These are phyloP conservation scores for Phymatocera aterrima DNA, from an alignment of 2,888 invertebrate genomes.

Conservation along the genomic window DNA sequence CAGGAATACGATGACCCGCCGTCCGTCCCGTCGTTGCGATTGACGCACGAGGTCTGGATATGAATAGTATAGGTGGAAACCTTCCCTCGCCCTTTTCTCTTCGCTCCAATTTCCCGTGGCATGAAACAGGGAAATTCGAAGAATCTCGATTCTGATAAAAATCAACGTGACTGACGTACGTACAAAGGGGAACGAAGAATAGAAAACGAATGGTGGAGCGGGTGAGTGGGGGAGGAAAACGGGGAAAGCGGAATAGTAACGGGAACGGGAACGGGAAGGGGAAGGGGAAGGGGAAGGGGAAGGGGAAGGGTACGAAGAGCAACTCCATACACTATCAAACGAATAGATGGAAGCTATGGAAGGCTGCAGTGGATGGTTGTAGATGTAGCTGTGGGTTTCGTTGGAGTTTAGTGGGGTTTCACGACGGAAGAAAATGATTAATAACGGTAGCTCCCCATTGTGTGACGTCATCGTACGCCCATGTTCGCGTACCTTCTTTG, in stretches of 20 bases:
- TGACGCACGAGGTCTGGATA: neutral
- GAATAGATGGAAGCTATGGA: conserved; percentile 9
- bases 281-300: neutral
- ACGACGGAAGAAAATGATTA: conserved; percentile 57
- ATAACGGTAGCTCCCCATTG: conserved; percentile 60
- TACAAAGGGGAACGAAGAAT: conserved; percentile 35
- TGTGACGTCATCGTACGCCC: conserved; percentile 49
- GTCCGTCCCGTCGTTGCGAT: neutral
- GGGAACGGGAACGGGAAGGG: neutral
- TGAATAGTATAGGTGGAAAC: neutral
- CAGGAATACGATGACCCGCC: conserved; percentile 16
- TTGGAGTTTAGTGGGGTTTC: conserved; percentile 34
- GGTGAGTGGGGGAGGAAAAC: neutral
- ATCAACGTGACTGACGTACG: conserved; percentile 28
- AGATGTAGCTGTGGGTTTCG: conserved; percentile 25
- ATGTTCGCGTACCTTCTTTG: conserved; percentile 39
- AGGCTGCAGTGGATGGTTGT: neutral
- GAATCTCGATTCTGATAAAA: conserved; percentile 45
- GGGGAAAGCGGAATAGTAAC: neutral
- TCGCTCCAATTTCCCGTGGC: conserved; percentile 3
- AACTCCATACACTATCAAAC: conserved; percentile 24
- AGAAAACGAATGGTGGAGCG: neutral
- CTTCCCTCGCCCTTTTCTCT: neutral
- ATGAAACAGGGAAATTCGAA: conserved; percentile 29
- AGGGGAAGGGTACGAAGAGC: neutral